phyloP scores from a whole-genome alignment of 2,797 vertebrate species.

The Numenius phaeopus region DNA sequence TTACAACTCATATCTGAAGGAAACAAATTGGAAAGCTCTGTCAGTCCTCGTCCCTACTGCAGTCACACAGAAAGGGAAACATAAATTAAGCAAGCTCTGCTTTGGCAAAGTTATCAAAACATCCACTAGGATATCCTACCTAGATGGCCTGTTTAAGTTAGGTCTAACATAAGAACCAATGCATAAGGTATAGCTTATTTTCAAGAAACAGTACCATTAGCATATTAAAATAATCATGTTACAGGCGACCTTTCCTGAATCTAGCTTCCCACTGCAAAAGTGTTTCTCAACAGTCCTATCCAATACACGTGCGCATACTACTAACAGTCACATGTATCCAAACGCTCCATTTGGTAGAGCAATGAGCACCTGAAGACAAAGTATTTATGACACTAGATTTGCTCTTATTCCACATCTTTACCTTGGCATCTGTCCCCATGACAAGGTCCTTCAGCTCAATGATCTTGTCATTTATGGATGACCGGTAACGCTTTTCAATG shows the following conservation, averaged over 20 bases:
- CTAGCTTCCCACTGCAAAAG: not conserved
- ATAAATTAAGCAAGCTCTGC: not conserved
- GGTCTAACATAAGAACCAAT: not conserved
- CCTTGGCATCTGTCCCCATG: slow-evolving; percentile 97
- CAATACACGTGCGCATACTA: rapidly evolving
- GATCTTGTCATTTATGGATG: slow-evolving; percentile 98
- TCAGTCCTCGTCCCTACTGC: not conserved
- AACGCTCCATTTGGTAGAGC: not conserved
- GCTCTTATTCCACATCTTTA: slow-evolving; percentile 64
- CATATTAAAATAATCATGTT: not conserved
- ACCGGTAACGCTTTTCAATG: slow-evolving; percentile 97
- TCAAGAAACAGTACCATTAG: not conserved
- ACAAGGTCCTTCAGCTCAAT: slow-evolving; percentile 95
- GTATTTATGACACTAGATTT: not conserved
- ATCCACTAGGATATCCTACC: not conserved
- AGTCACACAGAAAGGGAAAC: not conserved
- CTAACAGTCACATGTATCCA: not conserved
- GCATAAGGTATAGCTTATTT: not conserved
- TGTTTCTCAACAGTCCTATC: not conserved
- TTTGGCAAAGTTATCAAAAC: not conserved
- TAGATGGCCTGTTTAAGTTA: not conserved
- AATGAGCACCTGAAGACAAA: not conserved
- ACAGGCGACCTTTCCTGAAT: not conserved
- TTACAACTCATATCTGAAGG: not conserved
- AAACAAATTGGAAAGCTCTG: not conserved